Conservation (phyloP, 2,113 vertebrate species). For the Morone saxatilis region DNA sequence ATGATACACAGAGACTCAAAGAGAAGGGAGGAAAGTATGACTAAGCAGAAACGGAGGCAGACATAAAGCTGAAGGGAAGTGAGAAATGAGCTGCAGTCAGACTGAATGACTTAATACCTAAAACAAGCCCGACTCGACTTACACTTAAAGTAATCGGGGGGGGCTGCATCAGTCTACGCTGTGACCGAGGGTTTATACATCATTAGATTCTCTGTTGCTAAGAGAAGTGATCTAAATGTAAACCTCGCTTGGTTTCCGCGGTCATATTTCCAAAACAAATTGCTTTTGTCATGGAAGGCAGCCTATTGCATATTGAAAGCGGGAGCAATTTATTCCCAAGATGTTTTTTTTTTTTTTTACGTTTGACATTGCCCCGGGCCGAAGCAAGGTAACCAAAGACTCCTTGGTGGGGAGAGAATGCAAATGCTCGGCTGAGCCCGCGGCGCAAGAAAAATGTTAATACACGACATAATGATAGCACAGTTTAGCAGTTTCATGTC, state of each 20-base stretch:
- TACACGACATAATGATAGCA: conserved; percentile 9
- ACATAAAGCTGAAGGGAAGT: conserved; percentile 39
- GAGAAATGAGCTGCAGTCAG: conserved; percentile 55
- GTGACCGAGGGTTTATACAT: conserved; percentile 37
- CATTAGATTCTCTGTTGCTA: conserved; percentile 31
- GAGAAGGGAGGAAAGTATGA: conserved; percentile 31
- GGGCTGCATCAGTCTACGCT: conserved; percentile 29
- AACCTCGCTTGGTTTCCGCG: conserved; percentile 7
- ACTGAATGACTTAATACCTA: conserved; percentile 50
- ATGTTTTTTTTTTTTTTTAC: conserved; percentile 4
- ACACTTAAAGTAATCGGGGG: conserved; percentile 46
- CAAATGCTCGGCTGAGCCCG: conserved; percentile 45
- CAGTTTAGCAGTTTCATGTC: not conserved
- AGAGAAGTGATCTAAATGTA: conserved; percentile 37
- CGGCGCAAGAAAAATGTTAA: conserved; percentile 24
- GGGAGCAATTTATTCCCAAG: conserved; percentile 59
- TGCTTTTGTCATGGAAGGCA: conserved; percentile 53
- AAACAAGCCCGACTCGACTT: conserved; percentile 29
- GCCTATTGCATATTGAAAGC: conserved; percentile 50
- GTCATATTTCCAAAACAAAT: conserved; percentile 62
- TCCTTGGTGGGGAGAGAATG: conserved; percentile 11
- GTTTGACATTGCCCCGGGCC: conserved; percentile 57
- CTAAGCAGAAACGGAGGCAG: conserved; percentile 48
- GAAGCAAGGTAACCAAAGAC: conserved; percentile 57
- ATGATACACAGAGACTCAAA: conserved; percentile 25